phyloP scores from a whole-genome alignment of 2,888 invertebrate species.

The Phlogophora meticulosa region DNA sequence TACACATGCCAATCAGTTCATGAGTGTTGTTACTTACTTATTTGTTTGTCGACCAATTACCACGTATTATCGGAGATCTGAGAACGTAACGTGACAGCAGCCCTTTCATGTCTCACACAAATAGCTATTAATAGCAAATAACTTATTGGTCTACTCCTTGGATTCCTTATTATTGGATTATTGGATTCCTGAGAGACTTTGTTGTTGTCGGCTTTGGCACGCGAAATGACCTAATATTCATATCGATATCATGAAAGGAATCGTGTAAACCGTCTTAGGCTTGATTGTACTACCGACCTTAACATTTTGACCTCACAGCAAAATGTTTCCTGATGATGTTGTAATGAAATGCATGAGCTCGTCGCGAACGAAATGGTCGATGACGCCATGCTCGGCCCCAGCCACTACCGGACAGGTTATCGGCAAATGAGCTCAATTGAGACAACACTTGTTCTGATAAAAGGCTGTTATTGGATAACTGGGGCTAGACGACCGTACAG shows the following conservation, averaged over 20 bases:
- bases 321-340: conserved; percentile 71
- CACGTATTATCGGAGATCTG: conserved; percentile 39
- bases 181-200: conserved; percentile 33
- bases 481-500: conserved; percentile 57
- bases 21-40: conserved; percentile 42
- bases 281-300: conserved; percentile 58
- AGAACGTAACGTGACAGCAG: conserved; percentile 41
- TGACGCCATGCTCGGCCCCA: conserved; percentile 74
- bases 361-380: conserved; percentile 74
- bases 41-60: conserved; percentile 50
- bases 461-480: conserved; percentile 71
- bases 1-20: conserved; percentile 46
- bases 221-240: conserved; percentile 48
- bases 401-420: conserved; percentile 75
- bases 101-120: conserved; percentile 37
- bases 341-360: conserved; percentile 63
- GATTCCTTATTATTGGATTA: too few relatives aligned
- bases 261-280: conserved; percentile 41
- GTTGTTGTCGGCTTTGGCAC: conserved; percentile 23
- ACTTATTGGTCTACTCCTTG: conserved; percentile 30
- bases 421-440: conserved; percentile 83
- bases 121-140: conserved; percentile 9
- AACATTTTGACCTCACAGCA: conserved; percentile 67
- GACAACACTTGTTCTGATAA: conserved; percentile 73
- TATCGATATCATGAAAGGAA: conserved; percentile 31